Percentiles rank a stretch among this genome's conserved stretches.
Conservation (phyloP, 2,888 invertebrate species). For the Andrena bucephala region DNA sequence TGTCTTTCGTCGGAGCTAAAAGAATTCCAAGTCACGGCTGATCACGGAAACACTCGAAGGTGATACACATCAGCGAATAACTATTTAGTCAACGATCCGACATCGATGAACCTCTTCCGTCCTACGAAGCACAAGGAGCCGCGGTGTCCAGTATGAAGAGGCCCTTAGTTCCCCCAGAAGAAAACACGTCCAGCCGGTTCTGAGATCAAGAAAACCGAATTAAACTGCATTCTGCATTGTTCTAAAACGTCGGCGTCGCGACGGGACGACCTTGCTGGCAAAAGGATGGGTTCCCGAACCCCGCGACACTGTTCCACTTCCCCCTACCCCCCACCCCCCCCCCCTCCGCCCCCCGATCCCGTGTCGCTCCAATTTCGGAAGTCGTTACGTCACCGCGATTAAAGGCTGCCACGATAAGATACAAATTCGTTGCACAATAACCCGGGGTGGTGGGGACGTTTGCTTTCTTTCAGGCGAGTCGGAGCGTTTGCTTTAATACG, state of each 20-base stretch:
- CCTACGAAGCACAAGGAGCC: not conserved
- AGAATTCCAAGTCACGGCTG: not conserved
- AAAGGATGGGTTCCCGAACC: slow-evolving; percentile 23
- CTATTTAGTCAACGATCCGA: slow-evolving; percentile 4
- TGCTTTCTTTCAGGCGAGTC: not conserved
- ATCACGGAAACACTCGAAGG: not conserved
- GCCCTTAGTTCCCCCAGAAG: slow-evolving; percentile 57
- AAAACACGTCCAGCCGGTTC: slow-evolving; percentile 78
- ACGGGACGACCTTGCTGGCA: slow-evolving; percentile 53
- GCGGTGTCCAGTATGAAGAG: slow-evolving; percentile 32
- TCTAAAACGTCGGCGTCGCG: slow-evolving; percentile 60
- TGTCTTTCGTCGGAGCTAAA: slow-evolving; percentile 11
- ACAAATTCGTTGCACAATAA: not conserved
- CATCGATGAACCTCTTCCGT: not conserved
- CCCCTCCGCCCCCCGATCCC: not conserved
- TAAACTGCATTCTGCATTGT: slow-evolving; percentile 75
- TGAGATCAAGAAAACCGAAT: slow-evolving; percentile 69
- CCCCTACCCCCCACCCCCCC: not conserved
- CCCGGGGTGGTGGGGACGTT: not conserved
- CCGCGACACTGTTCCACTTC: not conserved
- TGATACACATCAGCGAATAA: not conserved
- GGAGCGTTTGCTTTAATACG: slow-evolving; percentile 28
- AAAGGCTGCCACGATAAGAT: not conserved
- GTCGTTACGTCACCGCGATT: slow-evolving; percentile 6
- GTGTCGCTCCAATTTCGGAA: not conserved